Conservation (phyloP, 2,888 invertebrate genomes). For the Tipula confusa region DNA sequence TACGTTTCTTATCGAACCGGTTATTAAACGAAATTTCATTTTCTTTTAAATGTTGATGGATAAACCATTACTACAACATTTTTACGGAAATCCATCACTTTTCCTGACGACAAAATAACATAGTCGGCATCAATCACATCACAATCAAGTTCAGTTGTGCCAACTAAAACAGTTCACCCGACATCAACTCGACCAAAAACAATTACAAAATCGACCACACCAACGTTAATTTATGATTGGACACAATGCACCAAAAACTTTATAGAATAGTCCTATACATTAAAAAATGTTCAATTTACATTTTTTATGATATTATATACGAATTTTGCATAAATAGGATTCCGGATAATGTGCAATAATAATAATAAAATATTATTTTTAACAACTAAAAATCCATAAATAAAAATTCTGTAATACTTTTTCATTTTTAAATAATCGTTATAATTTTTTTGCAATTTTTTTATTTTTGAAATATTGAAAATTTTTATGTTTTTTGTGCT, state of each 20-base stretch:
- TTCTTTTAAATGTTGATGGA: no score
- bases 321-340: not conserved
- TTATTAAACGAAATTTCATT: no score
- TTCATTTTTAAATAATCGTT: not conserved
- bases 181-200: no score
- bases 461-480: not conserved
- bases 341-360: not conserved
- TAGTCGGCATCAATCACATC: no score
- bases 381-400: not conserved
- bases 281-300: not conserved
- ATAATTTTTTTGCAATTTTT: not conserved
- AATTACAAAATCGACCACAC: not conserved
- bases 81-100: no score
- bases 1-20: no score
- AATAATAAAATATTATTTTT: not conserved
- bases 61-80: no score
- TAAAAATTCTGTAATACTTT: not conserved
- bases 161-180: no score
- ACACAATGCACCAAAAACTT: not conserved
- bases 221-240: not conserved
- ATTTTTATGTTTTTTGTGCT: not conserved
- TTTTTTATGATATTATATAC: not conserved
- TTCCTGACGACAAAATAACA: no score
- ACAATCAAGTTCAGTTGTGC: no score
- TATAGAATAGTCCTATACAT: not conserved